Evolutionary conservation across 1,140 invertebrate genomes (phyloP), one percentile per base, ranked within the genome.

Genomic region (Nephila pilipes): DNA sequence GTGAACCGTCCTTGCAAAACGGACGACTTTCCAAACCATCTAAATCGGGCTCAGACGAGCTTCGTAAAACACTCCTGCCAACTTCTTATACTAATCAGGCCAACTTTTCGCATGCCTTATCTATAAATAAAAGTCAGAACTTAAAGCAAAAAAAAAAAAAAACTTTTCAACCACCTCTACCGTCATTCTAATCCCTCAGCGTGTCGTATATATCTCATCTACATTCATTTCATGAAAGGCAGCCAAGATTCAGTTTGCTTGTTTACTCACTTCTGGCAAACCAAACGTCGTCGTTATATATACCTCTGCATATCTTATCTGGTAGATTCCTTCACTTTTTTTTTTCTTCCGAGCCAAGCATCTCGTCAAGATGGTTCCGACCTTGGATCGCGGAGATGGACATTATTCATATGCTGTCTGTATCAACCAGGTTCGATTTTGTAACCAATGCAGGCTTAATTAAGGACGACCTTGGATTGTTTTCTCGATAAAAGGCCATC

Each of bases 31-130:
- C 63, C 25, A 65, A 14, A 10, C 6, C 63, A 65, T 14, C 63
- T 65, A 65, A 65, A 58, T 25, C n/a, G 6, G 46, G n/a, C 1
- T 25, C 63, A 65, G n/a, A 65, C 63, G 25, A 25, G 12, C 25
- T 65, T 25, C 63, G 46, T 46, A 46, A 46, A 25, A 65, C 58
- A 65, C 63, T 65, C 5, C 63, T 65, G 63, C 63, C 63, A 65
- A 65, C 63, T 65, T 65, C 63, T 65, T n/a, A 1, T 25, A 25
- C 63, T 14, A 65, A 65, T 29, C 22, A 29, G 63, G 63, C 63
- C 25, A 65, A 65, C 63, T 65, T 65, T 65, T n/a, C 63, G 63
- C 63, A 65, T 65, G 63, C 63, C 63, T 65, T 65, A 65, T 65
- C 63, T 65, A 65, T 65, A 65, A 65, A 65, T 65, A 65, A 65